Evolutionary conservation across 2,888 invertebrate species (phyloP).

Genomic region (Luperina testacea): DNA sequence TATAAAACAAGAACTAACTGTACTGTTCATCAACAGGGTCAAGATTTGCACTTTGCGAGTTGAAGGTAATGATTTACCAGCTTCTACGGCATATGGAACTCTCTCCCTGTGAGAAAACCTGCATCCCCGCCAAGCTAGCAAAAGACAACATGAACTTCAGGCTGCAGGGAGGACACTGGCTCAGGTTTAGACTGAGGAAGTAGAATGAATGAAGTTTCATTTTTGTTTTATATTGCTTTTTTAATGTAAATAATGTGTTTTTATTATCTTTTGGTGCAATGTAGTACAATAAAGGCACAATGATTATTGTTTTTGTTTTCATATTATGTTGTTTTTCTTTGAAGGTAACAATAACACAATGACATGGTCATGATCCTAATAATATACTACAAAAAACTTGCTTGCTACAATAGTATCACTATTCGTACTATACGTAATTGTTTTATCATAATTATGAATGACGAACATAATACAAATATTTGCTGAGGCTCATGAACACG

Average conservation of each 20-base stretch:
- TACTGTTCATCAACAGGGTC: conserved; percentile 71
- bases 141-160: conserved; percentile 70
- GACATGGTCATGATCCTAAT: background rate
- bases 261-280: background rate
- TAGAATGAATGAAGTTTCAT: conserved; percentile 4
- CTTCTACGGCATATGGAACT: conserved; percentile 77
- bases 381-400: background rate
- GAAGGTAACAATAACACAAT: background rate
- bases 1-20: no score
- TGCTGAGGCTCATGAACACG: background rate
- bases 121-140: conserved; percentile 70
- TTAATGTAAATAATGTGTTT: background rate
- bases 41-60: conserved; percentile 81
- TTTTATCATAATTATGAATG: background rate
- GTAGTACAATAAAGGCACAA: background rate
- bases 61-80: conserved; percentile 82
- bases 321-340: background rate
- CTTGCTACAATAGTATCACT: background rate
- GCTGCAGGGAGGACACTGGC: conserved; percentile 79
- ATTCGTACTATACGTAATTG: background rate
- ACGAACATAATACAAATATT: background rate
- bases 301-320: background rate
- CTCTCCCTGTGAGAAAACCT: conserved; percentile 75
- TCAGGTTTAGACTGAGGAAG: conserved; percentile 68
- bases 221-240: background rate